Conservation (phyloP, 2,113 vertebrate species). For the Thamnophis sirtalis region DNA sequence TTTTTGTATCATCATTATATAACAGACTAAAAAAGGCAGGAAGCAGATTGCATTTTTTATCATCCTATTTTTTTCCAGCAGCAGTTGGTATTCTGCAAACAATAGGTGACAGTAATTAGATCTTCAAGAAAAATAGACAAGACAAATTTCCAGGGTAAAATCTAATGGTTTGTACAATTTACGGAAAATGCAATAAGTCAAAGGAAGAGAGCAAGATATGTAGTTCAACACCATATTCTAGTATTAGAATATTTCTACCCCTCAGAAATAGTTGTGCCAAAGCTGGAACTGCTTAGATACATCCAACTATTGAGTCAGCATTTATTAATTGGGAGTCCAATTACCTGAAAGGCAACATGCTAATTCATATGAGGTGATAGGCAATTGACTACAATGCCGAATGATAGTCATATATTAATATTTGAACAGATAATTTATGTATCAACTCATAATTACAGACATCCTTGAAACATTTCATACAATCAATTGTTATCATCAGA, state of each 20-base stretch:
- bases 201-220: conserved; percentile 31
- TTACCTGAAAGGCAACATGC: not conserved
- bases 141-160: conserved; percentile 22
- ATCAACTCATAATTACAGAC: not conserved
- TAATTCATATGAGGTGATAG: not conserved
- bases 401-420: not conserved
- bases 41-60: conserved; percentile 19
- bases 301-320: not conserved
- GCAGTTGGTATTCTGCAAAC: conserved; percentile 12
- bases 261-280: not conserved
- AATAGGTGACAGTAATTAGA: conserved; percentile 23
- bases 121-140: conserved; percentile 31
- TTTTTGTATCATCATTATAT: conserved; percentile 27
- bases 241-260: not conserved
- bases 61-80: conserved; percentile 3
- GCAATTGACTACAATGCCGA: not conserved
- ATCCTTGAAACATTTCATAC: not conserved
- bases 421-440: not conserved
- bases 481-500: not conserved
- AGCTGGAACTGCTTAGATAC: not conserved
- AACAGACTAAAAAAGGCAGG: conserved; percentile 30
- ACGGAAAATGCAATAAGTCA: not conserved
- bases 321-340: not conserved
- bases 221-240: not conserved
- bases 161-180: conserved; percentile 14